Conservation (phyloP, 2,113 vertebrate species). For the Neogale vison region DNA sequence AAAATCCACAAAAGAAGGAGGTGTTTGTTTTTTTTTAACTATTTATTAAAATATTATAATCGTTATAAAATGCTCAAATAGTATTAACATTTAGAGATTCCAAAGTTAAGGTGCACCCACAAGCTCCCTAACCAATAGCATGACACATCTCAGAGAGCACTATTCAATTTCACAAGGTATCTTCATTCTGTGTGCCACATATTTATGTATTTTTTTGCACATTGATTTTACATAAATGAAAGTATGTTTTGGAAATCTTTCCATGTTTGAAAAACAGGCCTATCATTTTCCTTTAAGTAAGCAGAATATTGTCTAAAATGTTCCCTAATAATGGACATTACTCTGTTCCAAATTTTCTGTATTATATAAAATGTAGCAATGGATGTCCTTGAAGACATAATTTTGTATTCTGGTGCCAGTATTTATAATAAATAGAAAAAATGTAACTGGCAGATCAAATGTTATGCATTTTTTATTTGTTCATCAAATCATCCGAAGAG, state of each 20-base stretch:
- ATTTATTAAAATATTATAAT: background rate
- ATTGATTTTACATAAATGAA: background rate
- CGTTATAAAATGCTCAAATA: background rate
- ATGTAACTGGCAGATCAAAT: background rate
- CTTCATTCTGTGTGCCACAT: background rate
- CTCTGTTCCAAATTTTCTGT: background rate
- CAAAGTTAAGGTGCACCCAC: background rate
- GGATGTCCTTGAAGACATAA: background rate
- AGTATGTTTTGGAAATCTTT: background rate
- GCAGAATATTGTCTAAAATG: background rate
- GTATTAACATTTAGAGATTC: background rate
- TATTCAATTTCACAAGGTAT: background rate
- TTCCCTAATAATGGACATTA: background rate
- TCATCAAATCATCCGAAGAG: background rate
- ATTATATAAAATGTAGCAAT: background rate
- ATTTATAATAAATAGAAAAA: slow-evolving; percentile 11
- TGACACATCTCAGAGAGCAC: background rate
- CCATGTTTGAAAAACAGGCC: background rate
- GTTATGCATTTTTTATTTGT: background rate
- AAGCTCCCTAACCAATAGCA: background rate
- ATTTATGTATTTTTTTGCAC: background rate
- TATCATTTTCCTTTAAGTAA: background rate
- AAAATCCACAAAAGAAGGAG: background rate
- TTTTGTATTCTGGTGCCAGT: background rate
- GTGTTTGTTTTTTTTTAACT: background rate